Base-by-base conservation (phyloP, 2,797 vertebrate genomes). In the Myotis planiceps region DNA sequence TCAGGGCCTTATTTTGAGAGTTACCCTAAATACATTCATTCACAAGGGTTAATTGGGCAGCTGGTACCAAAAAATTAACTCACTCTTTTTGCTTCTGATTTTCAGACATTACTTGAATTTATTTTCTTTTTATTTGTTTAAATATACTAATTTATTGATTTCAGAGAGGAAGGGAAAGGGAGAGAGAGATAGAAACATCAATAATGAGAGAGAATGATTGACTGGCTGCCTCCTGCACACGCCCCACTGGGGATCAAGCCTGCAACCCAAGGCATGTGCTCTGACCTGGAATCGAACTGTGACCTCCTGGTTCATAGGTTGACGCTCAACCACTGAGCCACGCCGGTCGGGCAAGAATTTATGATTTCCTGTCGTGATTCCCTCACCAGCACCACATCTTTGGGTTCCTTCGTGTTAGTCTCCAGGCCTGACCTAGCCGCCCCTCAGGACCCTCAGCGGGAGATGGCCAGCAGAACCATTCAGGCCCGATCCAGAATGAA, bases 351-450 rank as follows among this genome's bases (percentile, higher is more conserved):
- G 58, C 25, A 60, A 14, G 27, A 29, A 60, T 53, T 15, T 75
- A 29, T n/a, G 27, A 72, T 47, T 76, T 19, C 10, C 9, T 16
- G 10, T 1, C 2, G 0, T 2, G 10, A 83, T 21, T 47, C 51
- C 34, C 51, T 75, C 49, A 42, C 39, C 53, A 37, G 39, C 51
- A n/a, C 23, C 21, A 3, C 4, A 2, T 9, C 51, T 32, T 47
- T 5, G 0, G 1, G 63, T 4, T 68, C 2, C 0, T 42, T 6
- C 19, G 14, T 9, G 5, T 23, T 23, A 2, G 6, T 51, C 49
- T 78, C 79, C 21, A 6, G 32, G 3, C 74, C 13, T 4, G 25
- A 27, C 18, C 69, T 21, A 0, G 63, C 55, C 18, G 10, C 47
- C 23, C 9, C 34, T n/a, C 0, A 0, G 9, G 14, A 18, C 37